phyloP scores from a whole-genome alignment of 1,140 invertebrate species.

The Mycetomoellerius zeteki region DNA sequence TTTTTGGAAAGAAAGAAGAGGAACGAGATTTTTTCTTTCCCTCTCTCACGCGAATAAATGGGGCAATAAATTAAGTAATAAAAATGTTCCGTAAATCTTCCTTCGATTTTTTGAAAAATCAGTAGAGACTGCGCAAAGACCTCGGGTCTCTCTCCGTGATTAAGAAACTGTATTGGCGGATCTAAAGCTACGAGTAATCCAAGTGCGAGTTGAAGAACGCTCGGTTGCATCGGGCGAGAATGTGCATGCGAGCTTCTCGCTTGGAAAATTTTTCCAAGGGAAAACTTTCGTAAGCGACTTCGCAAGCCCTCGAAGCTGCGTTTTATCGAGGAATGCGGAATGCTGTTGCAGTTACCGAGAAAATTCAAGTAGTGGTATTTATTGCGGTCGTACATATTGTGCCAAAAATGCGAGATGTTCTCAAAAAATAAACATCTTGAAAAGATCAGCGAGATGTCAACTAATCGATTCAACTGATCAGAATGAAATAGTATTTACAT shows the following conservation, averaged over 20 bases:
- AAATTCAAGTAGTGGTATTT: neutral
- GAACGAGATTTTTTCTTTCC: neutral
- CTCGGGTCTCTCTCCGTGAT: neutral
- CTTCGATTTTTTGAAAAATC: neutral
- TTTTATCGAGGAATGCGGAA: neutral
- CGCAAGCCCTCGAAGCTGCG: neutral
- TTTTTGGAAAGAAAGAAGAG: neutral
- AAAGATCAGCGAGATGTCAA: neutral
- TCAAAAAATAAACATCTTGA: neutral
- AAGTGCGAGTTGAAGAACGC: neutral
- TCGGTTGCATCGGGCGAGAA: neutral
- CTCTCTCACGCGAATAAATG: neutral
- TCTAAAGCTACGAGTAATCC: neutral
- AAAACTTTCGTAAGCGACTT: neutral
- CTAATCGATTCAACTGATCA: neutral
- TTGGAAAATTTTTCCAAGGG: neutral
- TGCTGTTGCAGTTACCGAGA: neutral
- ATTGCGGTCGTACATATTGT: neutral
- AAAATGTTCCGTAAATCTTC: neutral
- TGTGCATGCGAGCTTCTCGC: neutral
- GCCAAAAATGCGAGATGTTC: constrained; percentile 3
- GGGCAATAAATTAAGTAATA: neutral
- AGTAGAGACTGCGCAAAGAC: neutral
- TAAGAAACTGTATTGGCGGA: neutral
- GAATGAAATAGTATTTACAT: neutral